These are phyloP conservation scores for Caenorhabditis parvicauda DNA, from an alignment of 2,888 invertebrate species.

Conservation along the genomic window DNA sequence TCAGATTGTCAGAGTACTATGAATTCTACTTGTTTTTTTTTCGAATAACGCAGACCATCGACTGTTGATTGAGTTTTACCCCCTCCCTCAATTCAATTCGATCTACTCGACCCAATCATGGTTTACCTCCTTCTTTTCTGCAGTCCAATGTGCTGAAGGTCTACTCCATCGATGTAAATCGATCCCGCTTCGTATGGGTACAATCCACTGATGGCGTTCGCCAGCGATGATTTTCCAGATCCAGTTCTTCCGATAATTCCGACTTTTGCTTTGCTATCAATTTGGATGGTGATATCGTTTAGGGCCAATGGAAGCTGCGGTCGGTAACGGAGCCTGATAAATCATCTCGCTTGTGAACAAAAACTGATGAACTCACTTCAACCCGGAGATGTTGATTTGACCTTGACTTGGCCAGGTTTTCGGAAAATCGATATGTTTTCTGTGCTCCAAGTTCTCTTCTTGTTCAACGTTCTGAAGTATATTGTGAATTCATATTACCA, in stretches of 20 bases:
- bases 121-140: constrained; percentile 67
- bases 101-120: no score
- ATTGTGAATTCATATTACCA: neutral
- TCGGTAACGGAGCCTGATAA: constrained; percentile 65
- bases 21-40: no score
- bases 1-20: no score
- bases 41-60: no score
- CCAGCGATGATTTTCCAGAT: constrained; percentile 70
- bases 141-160: constrained; percentile 62
- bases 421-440: constrained; percentile 34
- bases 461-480: constrained; percentile 46
- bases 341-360: neutral
- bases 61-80: no score
- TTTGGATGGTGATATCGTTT: constrained; percentile 68
- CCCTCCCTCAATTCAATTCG: no score
- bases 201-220: constrained; percentile 70
- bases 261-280: constrained; percentile 69
- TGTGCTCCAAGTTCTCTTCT: constrained; percentile 43
- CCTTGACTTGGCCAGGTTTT: constrained; percentile 68
- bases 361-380: constrained; percentile 56
- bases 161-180: constrained; percentile 52
- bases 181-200: constrained; percentile 66
- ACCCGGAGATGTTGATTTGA: constrained; percentile 67
- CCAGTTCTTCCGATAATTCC: constrained; percentile 70
- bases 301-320: constrained; percentile 67